These are phyloP conservation scores for Oenanthe oenanthe DNA, from an alignment of 2,113 vertebrate species.

Conservation along the genomic window DNA sequence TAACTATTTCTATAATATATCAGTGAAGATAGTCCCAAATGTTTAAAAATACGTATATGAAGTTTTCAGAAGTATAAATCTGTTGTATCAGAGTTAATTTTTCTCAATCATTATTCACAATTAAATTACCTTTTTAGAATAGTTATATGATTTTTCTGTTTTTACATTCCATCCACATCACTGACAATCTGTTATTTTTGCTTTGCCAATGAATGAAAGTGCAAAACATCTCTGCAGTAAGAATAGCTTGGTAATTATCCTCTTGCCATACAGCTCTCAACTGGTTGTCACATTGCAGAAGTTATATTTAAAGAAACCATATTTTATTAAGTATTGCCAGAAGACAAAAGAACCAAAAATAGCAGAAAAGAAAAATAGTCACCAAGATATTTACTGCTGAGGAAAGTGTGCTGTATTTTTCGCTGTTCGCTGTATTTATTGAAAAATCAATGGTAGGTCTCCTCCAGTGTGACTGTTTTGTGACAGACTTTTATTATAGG, in stretches of 20 bases:
- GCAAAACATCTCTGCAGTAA: neutral
- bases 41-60: neutral
- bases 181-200: neutral
- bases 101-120: neutral
- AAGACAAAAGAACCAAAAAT: slow-evolving; percentile 69
- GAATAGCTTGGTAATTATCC: slow-evolving; percentile 36
- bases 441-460: slow-evolving; percentile 79
- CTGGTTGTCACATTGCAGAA: slow-evolving; percentile 22
- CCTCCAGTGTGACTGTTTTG: slow-evolving; percentile 47
- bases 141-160: neutral
- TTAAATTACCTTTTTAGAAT: neutral
- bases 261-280: slow-evolving; percentile 29
- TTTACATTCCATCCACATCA: neutral
- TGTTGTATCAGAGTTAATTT: neutral
- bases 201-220: neutral
- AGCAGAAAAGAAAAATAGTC: slow-evolving; percentile 71
- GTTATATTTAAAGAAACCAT: slow-evolving; percentile 42
- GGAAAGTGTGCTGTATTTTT: slow-evolving; percentile 66
- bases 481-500: slow-evolving; percentile 75
- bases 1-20: neutral
- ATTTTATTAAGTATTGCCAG: slow-evolving; percentile 73
- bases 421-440: slow-evolving; percentile 69
- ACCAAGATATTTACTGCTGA: slow-evolving; percentile 70
- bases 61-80: neutral
- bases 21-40: neutral